Base-by-base conservation (phyloP, 2,888 invertebrate genomes). In the Ichneumoninae sp. region DNA sequence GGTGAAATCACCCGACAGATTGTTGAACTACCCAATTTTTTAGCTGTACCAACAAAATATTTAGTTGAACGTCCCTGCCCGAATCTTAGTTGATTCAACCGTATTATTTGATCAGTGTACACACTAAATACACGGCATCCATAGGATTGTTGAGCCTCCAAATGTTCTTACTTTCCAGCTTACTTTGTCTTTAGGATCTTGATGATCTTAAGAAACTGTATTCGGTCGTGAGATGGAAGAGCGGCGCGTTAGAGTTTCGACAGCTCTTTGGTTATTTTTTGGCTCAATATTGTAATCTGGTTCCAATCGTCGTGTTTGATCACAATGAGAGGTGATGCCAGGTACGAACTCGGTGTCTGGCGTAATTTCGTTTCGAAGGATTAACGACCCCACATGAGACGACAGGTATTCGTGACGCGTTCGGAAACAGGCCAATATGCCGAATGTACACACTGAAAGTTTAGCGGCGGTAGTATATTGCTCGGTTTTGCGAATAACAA, bases 401-500 rank as follows among this genome's bases (percentile, higher is more conserved):
- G 79, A 79, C 54, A 79, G 75, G 73, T 79, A 79, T 65, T 52
- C 44, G 65, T 73, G 65, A 52, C 30, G 52, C 40, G 36, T 13
- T 52, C 10, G 50, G 52, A 52, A 36, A 19, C 65, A 22, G 65
- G 30, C 33, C 47, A 50, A 40, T 63, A 26, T 33, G 40, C 44
- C 36, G 7, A 75, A 52, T 7, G 3, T 33, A 36, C 44, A 47
- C 44, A 47, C 16, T 16, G 16, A 47, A 22, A 8, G 22, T 57
- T 47, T 16, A 47, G 52, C 40, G 66, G 40, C 36, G 75, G 6
- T 2, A 4, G 69, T 85, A 82, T 83, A 87, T 83, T 82, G 82
- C 83, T 85, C 79, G 85, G 85, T 86, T 86, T 87, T 75, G 70
- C 77, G 83, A 86, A 86, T 87, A 87, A 86, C 75, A 85, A 84